Conservation (phyloP, 1,140 invertebrate species). For the Trachelipus rathkii region DNA sequence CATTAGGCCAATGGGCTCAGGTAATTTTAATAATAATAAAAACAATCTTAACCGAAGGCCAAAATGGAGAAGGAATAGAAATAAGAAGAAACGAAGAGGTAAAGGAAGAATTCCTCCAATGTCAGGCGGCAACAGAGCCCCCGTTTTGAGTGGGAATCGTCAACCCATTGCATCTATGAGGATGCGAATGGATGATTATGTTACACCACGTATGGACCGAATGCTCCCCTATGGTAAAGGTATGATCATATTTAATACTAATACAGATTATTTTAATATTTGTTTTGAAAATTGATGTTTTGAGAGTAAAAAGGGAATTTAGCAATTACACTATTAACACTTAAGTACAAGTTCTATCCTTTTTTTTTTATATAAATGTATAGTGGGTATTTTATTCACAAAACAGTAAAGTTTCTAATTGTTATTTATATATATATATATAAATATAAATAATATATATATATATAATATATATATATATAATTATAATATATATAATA, state of each 20-base stretch:
- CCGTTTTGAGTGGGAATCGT: slow-evolving; percentile 9
- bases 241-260: not conserved
- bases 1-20: not conserved
- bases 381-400: no score
- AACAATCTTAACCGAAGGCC: not conserved
- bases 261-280: not conserved
- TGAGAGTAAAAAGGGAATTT: no score
- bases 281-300: no score
- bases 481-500: no score
- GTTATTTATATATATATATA: no score
- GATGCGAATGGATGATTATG: slow-evolving; percentile 45
- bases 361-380: no score
- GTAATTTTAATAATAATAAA: no score
- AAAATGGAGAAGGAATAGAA: not conserved
- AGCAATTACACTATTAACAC: no score
- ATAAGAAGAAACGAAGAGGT: not conserved
- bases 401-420: no score
- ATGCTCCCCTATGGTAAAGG: slow-evolving; percentile 4
- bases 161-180: slow-evolving; percentile 45
- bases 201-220: slow-evolving; percentile 33
- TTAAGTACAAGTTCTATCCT: no score
- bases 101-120: not conserved
- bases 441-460: no score
- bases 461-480: no score
- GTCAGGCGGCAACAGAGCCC: not conserved